Evolutionary conservation across 2,888 invertebrate species (phyloP).

Genomic region (Ecliptopera silaceata): DNA sequence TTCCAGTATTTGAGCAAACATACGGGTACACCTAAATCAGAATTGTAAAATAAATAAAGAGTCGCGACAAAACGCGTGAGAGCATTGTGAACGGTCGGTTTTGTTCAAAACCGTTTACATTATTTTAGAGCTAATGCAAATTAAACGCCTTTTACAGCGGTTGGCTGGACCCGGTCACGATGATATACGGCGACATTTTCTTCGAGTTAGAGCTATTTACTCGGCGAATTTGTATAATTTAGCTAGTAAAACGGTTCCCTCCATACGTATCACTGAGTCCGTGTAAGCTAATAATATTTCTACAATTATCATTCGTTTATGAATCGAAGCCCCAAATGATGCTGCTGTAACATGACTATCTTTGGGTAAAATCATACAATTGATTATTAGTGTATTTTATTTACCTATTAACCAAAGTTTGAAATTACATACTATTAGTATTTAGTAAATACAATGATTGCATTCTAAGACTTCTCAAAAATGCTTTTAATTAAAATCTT

Average conservation of each 20-base stretch:
- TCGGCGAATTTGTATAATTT: constrained; percentile 56
- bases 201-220: constrained; percentile 51
- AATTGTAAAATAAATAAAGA: constrained; percentile 6
- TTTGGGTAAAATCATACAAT: no score
- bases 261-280: constrained; percentile 46
- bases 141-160: constrained; percentile 38
- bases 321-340: not conserved
- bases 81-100: constrained; percentile 30
- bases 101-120: constrained; percentile 40
- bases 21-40: not conserved
- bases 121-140: constrained; percentile 40
- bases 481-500: no score
- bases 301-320: constrained; percentile 57
- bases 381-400: no score
- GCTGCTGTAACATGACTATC: no score
- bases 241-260: constrained; percentile 53
- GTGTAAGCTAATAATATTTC: constrained; percentile 52
- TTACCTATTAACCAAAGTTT: no score
- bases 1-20: not conserved
- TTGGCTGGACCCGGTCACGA: constrained; percentile 50
- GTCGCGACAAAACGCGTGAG: constrained; percentile 12
- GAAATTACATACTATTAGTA: no score
- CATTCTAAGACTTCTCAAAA: no score
- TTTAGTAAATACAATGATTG: no score
- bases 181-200: constrained; percentile 59